Evolutionary conservation across 2,113 vertebrate genomes (phyloP), one percentile per base, ranked within the genome.

Genomic region (Indicator indicator): DNA sequence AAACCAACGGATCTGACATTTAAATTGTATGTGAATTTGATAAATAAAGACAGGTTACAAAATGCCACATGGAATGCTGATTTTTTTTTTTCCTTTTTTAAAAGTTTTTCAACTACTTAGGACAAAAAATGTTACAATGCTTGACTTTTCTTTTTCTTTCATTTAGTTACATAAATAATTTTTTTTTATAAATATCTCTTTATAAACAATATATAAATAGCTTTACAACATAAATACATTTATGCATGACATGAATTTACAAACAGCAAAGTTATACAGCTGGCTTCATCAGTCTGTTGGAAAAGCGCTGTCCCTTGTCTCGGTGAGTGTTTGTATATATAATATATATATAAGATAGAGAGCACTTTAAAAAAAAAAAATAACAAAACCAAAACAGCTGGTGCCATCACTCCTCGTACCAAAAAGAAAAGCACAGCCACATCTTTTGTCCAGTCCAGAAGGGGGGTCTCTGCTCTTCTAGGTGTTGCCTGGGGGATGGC

Each of bases 181-280:
- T 97, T 96, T 62, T 97, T 98, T 98, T 97, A 97, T 97, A 98
- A 98, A 98, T 98, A 98, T 98, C 98, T 98, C 98, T 98, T 98
- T 98, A 98, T 98, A 98, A 98, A 98, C 98, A 98, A 98, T 98
- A 98, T 98, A 98, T 98, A 98, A 98, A 98, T 98, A 98, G 98
- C 98, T 98, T 98, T 98, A 98, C 98, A 98, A 98, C 98, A 98
- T 98, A 98, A 98, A 98, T 98, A 98, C 98, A 98, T 98, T 98
- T 97, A 98, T 97, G 98, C 98, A 98, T 97, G 98, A 98, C 98
- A 98, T 97, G 98, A 98, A 98, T 98, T 98, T 98, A 98, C 98
- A 98, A 97, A 98, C 97, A 97, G 98, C 98, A 97, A 97, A 0
- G 93, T 95, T 95, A 96, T 95, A 97, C 96, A 96, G 97, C 97